Base-by-base conservation (phyloP, 1,140 invertebrate genomes). In the Lysiphlebus fabarum region DNA sequence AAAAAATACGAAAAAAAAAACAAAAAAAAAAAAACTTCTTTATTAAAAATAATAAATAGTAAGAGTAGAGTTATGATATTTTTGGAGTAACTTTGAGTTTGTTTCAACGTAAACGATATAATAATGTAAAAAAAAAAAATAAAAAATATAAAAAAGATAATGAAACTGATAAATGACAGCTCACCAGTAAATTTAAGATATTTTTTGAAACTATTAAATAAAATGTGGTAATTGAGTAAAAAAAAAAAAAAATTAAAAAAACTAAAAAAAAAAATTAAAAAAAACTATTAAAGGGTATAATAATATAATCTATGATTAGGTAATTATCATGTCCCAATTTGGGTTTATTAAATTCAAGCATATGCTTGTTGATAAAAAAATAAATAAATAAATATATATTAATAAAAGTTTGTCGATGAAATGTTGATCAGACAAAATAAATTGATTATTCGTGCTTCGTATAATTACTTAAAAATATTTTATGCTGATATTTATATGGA, bases 401-500 rank as follows among this genome's bases (percentile, higher is more conserved):
- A 26, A 26, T 26, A 26, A 26, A n/a, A 26, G 17, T 26, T 26
- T 26, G 17, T 26, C 17, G 17, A 26, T 26, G 17, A 26, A 26
- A 26, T 26, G 17, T 26, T 26, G 17, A 26, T 26, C 17, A 26
- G 17, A 26, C 17, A 26, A 26, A 26, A 26, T 49, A 49, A 49
- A 49, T 17, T 49, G 17, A 54, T 33, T 54, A 50, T 37, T 17
- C 33, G 41, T 54, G 26, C 40, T 54, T 42, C 36, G 36, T 47
- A 47, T 8, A 53, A 40, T 36, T 51, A 34, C 33, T 33, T 53
- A 58, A 43, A 58, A 47, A 59, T 59, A 38, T 42, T 53, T 57
- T 40, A 43, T 49, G 55, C 58, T 59, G 43, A 59, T 58, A 58
- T 58, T 58, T 58, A 51, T 59, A 59, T 43, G 36, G 34, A 36